Base-by-base conservation (phyloP, 64 coral and sea anemone species). In the Dendrophyllia cribrosa region DNA sequence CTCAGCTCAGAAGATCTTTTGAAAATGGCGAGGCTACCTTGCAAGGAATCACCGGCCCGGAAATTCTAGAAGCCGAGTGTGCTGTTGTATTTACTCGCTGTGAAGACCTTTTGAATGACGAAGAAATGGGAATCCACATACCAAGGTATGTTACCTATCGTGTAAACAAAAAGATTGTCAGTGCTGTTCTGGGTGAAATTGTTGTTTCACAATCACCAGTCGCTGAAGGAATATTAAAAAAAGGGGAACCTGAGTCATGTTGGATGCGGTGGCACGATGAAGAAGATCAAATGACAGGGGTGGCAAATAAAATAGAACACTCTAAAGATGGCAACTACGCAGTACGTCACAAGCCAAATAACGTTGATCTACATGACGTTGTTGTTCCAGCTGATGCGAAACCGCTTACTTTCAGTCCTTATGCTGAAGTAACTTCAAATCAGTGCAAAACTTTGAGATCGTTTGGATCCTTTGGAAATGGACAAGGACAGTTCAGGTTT, bases 401-500 rank as follows among this genome's bases (percentile, higher is more conserved):
- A n/a, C n/a, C n/a, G n/a, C n/a, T n/a, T n/a, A n/a, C n/a, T n/a
- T n/a, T n/a, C n/a, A n/a, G n/a, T n/a, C n/a, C n/a, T n/a, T n/a
- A n/a, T n/a, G n/a, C n/a, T 88, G 5, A 88, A 34, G 59, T 74
- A 53, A 63, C 55, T 34, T 72, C 87, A 77, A 72, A 88, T 17
- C 70, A 46, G 7, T 20, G 10, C 22, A 74, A 75, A 43, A 8
- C 47, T 16, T 6, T 75, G 1, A 49, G 58, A 72, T 70, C 70
- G 59, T 55, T 88, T 61, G 9, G 9, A 75, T 14, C 56, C 8
- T 3, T 4, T 43, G 50, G 70, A 50, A 25, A 53, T 25, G 21
- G 53, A 53, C 53, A 66, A 55, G 20, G 23, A 19, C 5, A 75
- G 10, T 56, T 87, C 1, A 7, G 12, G n/a, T n/a, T n/a, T 15